Evolutionary conservation across 2,888 invertebrate genomes (phyloP).

Genomic region (Campoplex capitator): DNA sequence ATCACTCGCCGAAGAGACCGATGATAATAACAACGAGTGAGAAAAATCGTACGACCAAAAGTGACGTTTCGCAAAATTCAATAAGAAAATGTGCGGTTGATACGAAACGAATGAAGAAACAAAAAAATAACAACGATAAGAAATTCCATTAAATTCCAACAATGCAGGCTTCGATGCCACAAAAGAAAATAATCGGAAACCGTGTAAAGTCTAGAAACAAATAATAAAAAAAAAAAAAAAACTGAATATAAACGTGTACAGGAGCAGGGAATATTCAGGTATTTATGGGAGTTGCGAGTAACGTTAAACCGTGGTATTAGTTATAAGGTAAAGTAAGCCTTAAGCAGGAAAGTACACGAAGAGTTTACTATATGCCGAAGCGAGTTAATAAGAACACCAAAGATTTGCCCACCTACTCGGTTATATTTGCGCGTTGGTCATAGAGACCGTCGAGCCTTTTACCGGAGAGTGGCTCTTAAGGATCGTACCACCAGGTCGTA

Average conservation of each 20-base stretch:
- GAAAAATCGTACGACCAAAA: not conserved
- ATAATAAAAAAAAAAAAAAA: not conserved
- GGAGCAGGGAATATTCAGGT: not conserved
- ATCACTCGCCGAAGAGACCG: not conserved
- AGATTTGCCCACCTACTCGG: conserved; percentile 59
- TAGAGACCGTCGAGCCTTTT: conserved; percentile 68
- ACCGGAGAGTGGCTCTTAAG: conserved; percentile 63
- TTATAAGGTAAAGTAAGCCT: conserved; percentile 25
- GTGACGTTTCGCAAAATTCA: not conserved
- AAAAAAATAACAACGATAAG: not conserved
- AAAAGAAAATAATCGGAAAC: not conserved
- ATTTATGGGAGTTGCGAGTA: conserved; percentile 30
- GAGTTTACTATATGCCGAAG: conserved; percentile 4
- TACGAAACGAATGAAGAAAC: not conserved
- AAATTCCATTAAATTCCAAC: not conserved
- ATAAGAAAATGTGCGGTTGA: too few species aligned
- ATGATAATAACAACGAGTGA: too few species aligned
- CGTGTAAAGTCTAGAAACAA: not conserved
- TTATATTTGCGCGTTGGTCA: conserved; percentile 65
- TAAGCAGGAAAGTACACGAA: not conserved
- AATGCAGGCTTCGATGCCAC: not conserved
- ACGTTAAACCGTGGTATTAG: conserved; percentile 49
- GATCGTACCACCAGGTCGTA: conserved; percentile 59
- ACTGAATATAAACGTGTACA: not conserved
- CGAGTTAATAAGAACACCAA: conserved; percentile 51